Evolutionary conservation across 2,797 vertebrate species (phyloP), one percentile per base, ranked within the genome.

Genomic region (Heterohyrax brucei): DNA sequence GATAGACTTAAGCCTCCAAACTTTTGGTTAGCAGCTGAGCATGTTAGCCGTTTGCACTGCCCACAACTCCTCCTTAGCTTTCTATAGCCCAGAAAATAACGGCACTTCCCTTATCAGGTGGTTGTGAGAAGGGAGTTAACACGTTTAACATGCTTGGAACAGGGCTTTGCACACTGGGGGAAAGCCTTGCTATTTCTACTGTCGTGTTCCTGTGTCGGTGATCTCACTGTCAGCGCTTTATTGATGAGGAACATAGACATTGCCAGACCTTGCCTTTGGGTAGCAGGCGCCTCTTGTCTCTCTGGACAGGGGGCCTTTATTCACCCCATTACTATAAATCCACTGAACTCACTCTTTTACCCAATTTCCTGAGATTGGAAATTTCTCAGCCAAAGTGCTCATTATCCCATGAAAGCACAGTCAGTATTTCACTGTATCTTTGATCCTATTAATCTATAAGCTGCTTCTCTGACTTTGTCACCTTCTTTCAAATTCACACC

Each of bases 201-300:
- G 9, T 87, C 1, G 0, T 19, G 3, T 5, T 33, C 66, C 24
- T 44, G 1, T 4, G 4, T 72, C 59, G 44, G 48, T n/a, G 30
- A 64, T 33, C 50, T 61, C 44, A 46, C 39, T 70, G 18, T 44
- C 1, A 8, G 59, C 0, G 24, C 53, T 19, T 2, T 53, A 30
- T 30, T 0, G 1, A 12, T 13, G 39, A 53, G 19, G 85, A 39
- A 21, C 1, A 10, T 5, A 1, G 14, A 56, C 28, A 7, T 33
- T 28, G 0, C n/a, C 39, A n/a, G 33, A 10, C 46, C 10, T 56
- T 33, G n/a, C 56, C 39, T 50, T 6, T n/a, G 30, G 14, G 24
- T 46, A 48, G 53, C 53, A 22, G 7, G 2, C 7, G 0, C 33
- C 64, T 91, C 61, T 6, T 10, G 62, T 77, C n/a, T 81, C 73